phyloP scores from a whole-genome alignment of 1,140 invertebrate species.

The Penaeus indicus region DNA sequence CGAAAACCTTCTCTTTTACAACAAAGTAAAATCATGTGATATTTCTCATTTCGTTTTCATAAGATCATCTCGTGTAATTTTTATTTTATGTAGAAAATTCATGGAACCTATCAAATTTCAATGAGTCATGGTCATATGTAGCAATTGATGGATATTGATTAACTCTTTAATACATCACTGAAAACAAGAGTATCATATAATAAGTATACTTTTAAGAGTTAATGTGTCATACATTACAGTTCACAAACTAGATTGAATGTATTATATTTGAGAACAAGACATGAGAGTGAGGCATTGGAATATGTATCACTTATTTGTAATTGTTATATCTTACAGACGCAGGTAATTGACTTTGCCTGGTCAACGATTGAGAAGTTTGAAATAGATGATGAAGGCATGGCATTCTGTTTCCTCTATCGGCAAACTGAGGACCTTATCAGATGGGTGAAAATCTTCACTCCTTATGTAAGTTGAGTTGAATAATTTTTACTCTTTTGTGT shows the following conservation, averaged over 20 bases:
- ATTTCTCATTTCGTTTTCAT: too few relatives aligned
- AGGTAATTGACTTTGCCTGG: slow-evolving; percentile 89
- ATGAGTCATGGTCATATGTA: too few relatives aligned
- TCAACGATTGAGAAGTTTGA: slow-evolving; percentile 86
- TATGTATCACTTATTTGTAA: background rate
- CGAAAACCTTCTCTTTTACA: too few relatives aligned
- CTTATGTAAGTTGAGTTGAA: slow-evolving; percentile 74
- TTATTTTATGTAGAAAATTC: too few relatives aligned
- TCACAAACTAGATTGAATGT: background rate
- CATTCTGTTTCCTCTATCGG: slow-evolving; percentile 89
- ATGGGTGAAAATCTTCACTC: slow-evolving; percentile 90
- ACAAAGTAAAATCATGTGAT: too few relatives aligned
- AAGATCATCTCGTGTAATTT: too few relatives aligned
- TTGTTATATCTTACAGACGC: slow-evolving; percentile 72
- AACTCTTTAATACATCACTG: too few relatives aligned
- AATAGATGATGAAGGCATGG: slow-evolving; percentile 90
- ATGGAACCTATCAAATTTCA: too few relatives aligned
- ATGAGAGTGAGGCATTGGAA: background rate
- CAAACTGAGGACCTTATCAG: slow-evolving; percentile 84
- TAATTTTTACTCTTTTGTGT: background rate
- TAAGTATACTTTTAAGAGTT: slow-evolving; percentile 13
- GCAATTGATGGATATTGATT: too few relatives aligned
- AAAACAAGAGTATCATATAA: background rate
- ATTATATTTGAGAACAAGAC: background rate
- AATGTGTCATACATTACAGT: background rate